Evolutionary conservation across 1,140 invertebrate genomes (phyloP).

Genomic region (Saccostrea glomerata): DNA sequence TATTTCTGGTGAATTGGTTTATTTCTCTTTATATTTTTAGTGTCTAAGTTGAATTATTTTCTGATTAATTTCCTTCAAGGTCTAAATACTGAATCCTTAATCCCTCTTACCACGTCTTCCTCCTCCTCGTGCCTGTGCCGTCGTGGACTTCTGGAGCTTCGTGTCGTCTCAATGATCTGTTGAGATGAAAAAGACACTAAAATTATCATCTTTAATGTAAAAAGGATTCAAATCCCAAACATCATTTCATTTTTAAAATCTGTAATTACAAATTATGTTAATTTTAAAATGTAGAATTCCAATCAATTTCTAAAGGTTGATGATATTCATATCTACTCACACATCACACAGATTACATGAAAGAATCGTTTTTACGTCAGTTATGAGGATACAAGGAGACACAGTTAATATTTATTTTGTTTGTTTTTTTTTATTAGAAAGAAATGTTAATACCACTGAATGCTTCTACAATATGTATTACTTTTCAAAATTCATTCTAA

Average conservation of each 20-base stretch:
- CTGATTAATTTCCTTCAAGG: background rate
- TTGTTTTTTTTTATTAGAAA: background rate
- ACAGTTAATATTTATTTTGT: background rate
- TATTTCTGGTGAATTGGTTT: too few species aligned
- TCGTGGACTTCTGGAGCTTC: constrained; percentile 1
- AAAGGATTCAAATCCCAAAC: background rate
- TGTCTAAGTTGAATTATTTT: background rate
- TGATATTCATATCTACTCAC: background rate
- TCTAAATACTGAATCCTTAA: background rate
- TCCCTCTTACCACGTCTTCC: background rate
- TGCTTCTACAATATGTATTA: too few species aligned
- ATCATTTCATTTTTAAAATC: background rate
- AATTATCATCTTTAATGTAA: background rate
- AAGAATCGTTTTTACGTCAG: background rate
- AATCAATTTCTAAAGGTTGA: background rate
- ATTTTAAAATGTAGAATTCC: too few species aligned
- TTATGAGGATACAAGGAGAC: background rate
- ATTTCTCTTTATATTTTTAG: too few species aligned
- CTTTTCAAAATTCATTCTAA: too few species aligned
- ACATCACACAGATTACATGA: background rate
- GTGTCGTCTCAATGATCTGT: constrained; percentile 5
- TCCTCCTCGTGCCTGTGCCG: background rate
- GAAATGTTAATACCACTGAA: background rate
- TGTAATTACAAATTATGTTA: too few species aligned
- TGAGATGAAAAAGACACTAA: background rate